Base-by-base conservation (phyloP, 2,888 invertebrate species). In the Erannis defoliaria region DNA sequence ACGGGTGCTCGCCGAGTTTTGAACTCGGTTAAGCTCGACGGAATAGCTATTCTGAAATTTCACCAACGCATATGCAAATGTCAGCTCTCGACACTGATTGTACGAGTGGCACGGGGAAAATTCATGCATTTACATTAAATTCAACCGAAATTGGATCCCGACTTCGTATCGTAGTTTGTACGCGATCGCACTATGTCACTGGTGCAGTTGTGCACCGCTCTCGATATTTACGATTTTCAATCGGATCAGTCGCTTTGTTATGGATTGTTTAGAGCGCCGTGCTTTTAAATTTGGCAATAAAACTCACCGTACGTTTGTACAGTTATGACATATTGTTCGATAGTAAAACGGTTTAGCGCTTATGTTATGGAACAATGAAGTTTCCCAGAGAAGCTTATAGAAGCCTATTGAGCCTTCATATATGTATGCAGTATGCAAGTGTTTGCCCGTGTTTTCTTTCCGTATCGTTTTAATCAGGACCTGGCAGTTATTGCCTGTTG, bases 61-160 rank as follows among this genome's bases (percentile, higher is more conserved):
- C 88, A 86, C 81, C 86, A 86, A 86, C 88, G 85, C 90, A 89
- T 92, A 92, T 91, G 91, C 92, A 91, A 91, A 91, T 92, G 89
- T 91, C 90, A 90, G 89, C 85, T 85, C 89, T 88, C 90, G 90
- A 90, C 91, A 89, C 90, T 92, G 90, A 93, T 92, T 91, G 89
- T 92, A 88, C 90, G 90, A 92, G 87, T 90, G 85, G 89, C 86
- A 85, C 83, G 80, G 83, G 86, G 86, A 89, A 90, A 90, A 92
- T 90, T 90, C 90, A 90, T 90, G 89, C 88, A 90, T 93, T 91
- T 89, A 91, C 92, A 91, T 92, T 90, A 92, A 89, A 90, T 91
- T 90, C 88, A 83, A 82, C 83, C 81, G 86, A 89, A 90, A 89
- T 91, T 89, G 88, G 86, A 90, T 88, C 84, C 81, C 78, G 82